phyloP scores from a whole-genome alignment of 1,140 invertebrate species.

The Cyclargus thomasi region DNA sequence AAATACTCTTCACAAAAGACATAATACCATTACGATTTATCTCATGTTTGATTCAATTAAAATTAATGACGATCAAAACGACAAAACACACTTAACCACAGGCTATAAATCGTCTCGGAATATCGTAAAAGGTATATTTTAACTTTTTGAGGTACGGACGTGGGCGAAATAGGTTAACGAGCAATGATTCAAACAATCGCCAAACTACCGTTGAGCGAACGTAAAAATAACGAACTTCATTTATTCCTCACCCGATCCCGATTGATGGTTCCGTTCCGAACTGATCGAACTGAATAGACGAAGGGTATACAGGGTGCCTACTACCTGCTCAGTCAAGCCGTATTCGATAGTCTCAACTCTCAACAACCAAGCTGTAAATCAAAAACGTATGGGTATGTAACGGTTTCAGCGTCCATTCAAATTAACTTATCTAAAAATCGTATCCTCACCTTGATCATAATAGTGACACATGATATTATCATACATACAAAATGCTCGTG shows the following conservation, averaged over 20 bases:
- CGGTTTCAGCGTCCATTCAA: too few relatives aligned
- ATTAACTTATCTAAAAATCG: too few relatives aligned
- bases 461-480: too few relatives aligned
- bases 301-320: too few relatives aligned
- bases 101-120: background rate
- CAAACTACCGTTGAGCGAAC: slow-evolving; percentile 16
- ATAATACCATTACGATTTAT: too few relatives aligned
- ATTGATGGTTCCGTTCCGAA: background rate
- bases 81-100: background rate
- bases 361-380: too few relatives aligned
- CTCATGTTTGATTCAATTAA: background rate
- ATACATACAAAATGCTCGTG: too few relatives aligned
- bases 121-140: background rate
- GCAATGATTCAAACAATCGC: slow-evolving; percentile 24
- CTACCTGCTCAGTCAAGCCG: too few relatives aligned
- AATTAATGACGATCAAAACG: background rate
- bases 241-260: background rate
- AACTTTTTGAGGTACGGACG: slow-evolving; percentile 3
- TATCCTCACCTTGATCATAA: too few relatives aligned
- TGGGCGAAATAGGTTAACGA: slow-evolving; percentile 28
- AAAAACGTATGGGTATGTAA: too few relatives aligned
- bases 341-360: too few relatives aligned
- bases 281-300: background rate
- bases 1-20: background rate
- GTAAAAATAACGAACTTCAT: slow-evolving; percentile 13